Evolutionary conservation across 2,113 vertebrate species (phyloP), one percentile per base, ranked within the genome.

Genomic region (Hippopotamus amphibius): DNA sequence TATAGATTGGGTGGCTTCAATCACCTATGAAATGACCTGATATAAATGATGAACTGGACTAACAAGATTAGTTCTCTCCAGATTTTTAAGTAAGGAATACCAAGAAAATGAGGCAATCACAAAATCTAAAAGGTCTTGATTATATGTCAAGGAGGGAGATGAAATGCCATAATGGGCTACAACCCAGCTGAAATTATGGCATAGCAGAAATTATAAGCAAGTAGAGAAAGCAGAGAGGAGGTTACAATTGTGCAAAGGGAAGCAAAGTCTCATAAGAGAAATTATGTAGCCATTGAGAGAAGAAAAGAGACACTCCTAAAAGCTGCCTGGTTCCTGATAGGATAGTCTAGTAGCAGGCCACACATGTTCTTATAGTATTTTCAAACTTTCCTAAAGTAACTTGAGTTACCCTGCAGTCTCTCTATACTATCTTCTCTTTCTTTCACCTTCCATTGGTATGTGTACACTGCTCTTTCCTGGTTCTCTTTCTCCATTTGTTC

Each of bases 31-130:
- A 95, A 88, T 26, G 14, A 41, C 26, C 66, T 92, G 68, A 69
- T 63, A 95, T 19, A 96, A 68, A 72, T 97, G 55, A 71, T 90
- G 37, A 95, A 94, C 63, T 37, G 22, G 26, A 92, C 10, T 68
- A 96, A 77, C 24, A 81, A 65, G 41, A 96, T 80, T 63, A 68
- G 55, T 57, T 66, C n/a, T 81, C 43, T 88, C 43, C 50, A 89
- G 12, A 91, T 55, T 84, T 95, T 91, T 66, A 88, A 72, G 26
- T 93, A 85, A 95, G 28, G 7, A 81, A 81, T 85, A 92, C 8
- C 22, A 95, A 96, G 66, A 94, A 92, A 96, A 95, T 76, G 26
- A 88, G 59, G 57, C 21, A 93, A 93, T 83, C 59, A 12, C 50
- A 88, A 24, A 93, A 66, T 86, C 28, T 28, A 77, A 81, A 71